phyloP scores from a whole-genome alignment of 2,888 invertebrate species.

The Alcis repandata region DNA sequence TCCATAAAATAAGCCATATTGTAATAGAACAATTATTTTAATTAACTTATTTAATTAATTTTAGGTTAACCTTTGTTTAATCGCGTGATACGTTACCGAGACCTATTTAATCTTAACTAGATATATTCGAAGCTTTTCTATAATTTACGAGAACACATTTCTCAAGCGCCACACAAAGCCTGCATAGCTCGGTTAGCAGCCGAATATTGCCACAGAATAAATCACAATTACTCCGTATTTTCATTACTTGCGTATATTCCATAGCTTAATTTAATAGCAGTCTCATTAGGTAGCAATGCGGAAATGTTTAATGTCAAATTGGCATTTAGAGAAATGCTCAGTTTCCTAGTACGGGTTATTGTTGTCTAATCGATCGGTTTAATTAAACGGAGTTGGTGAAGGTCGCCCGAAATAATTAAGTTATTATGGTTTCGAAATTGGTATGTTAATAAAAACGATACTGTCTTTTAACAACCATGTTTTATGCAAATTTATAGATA shows the following conservation, averaged over 20 bases:
- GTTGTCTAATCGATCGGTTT: conserved; percentile 26
- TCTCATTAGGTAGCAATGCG: conserved; percentile 16
- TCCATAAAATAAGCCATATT: background rate
- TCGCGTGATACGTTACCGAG: background rate
- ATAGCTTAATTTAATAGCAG: conserved; percentile 1
- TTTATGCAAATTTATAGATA: background rate
- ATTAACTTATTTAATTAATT: background rate
- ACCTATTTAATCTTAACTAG: conserved; percentile 1
- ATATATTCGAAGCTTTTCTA: conserved; percentile 4
- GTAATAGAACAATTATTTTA: background rate
- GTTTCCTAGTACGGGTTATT: conserved; percentile 30
- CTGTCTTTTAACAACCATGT: background rate
- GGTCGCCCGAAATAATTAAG: conserved; percentile 9
- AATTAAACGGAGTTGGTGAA: conserved; percentile 24
- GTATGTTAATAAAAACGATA: background rate
- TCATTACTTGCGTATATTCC: background rate
- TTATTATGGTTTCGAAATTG: background rate
- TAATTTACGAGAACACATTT: conserved; percentile 13
- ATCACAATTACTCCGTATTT: background rate
- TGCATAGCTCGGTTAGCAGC: conserved; percentile 2
- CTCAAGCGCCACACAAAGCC: conserved; percentile 11
- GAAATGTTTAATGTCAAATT: conserved; percentile 20
- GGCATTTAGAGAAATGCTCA: conserved; percentile 35
- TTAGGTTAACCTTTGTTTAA: conserved; percentile 1
- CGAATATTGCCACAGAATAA: conserved; percentile 3